Conservation (phyloP, 2,113 vertebrate genomes). For the Corvus cornix region DNA sequence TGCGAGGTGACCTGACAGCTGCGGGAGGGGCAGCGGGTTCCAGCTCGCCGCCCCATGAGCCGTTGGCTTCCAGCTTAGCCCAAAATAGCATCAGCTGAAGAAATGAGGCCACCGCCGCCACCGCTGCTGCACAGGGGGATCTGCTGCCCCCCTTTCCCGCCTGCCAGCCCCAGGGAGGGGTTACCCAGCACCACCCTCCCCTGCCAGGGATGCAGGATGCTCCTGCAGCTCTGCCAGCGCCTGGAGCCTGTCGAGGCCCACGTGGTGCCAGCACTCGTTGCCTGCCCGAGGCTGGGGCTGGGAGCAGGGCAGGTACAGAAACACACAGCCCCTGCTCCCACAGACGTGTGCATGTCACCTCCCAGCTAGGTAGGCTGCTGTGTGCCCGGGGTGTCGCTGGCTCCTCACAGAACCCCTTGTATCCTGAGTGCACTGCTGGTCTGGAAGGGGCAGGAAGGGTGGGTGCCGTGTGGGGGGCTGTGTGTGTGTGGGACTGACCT, state of each 20-base stretch:
- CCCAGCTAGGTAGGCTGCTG: background rate
- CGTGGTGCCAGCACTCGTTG: background rate
- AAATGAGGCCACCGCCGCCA: conserved; percentile 75
- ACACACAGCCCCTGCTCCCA: background rate
- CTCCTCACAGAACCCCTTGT: background rate
- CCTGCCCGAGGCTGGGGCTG: background rate
- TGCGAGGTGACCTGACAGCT: conserved; percentile 41
- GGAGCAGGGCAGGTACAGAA: accelerated
- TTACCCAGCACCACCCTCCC: background rate
- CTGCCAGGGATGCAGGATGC: conserved; percentile 19
- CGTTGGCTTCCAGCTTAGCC: conserved; percentile 79
- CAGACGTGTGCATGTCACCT: background rate
- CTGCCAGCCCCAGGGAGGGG: conserved; percentile 24
- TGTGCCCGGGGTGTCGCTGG: background rate
- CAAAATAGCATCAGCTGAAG: conserved; percentile 83
- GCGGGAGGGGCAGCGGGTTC: background rate
- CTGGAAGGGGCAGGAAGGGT: background rate
- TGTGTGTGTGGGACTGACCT: background rate
- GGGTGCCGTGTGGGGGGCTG: accelerated
- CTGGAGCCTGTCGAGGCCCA: background rate
- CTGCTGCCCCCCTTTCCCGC: background rate
- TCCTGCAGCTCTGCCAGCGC: background rate
- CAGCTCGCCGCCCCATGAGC: conserved; percentile 49
- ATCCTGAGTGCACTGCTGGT: accelerated
- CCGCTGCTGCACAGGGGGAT: background rate